Evolutionary conservation across 1,140 invertebrate genomes (phyloP), one percentile per base, ranked within the genome.

Genomic region (Notospermus geniculatus): DNA sequence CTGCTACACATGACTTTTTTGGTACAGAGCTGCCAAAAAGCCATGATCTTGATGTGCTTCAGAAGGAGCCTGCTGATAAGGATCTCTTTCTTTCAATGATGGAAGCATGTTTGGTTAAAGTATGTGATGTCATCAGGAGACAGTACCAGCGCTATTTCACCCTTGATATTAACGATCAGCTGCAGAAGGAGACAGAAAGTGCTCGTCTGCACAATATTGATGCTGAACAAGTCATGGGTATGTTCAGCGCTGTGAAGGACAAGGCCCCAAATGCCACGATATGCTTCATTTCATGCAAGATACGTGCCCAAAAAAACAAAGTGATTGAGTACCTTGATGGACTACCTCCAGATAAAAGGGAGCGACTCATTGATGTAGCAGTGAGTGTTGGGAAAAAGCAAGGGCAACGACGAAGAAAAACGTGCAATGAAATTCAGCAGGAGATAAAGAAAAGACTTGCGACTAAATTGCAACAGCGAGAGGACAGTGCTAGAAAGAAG

Each of bases 141-240:
- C 63, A 64, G 63, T 64, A 64, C 39, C 25, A 19, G 11, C 41
- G 43, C 39, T 64, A 64, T 41, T 61, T 64, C 53, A 32, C 23
- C 2, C 23, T 50, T 17, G 41, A 64, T 30, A 30, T 64, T 2
- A 60, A 58, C 4, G 63, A 59, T n/a, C 19, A 57, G 23, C 52
- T 64, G 17, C 43, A 30, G 19, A 32, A 56, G 53, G 63, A 64
- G 29, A 62, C 59, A 1, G 41, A 46, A 27, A 46, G 59, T 5
- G 63, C 59, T 30, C 19, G 53, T 5, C 56, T 32, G 4, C 62
- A 64, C 29, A 64, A 64, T 29, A 64, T 64, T 2, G 62, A 64
- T 60, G 58, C 57, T 7, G 62, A 64, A 45, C 54, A 60, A 29
- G 25, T 64, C 7, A 65, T 65, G 55, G 64, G 60, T 22, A 62